These are phyloP conservation scores for Acanthopleura granulata DNA, from an alignment of 2,888 invertebrate genomes.

Conservation along the genomic window DNA sequence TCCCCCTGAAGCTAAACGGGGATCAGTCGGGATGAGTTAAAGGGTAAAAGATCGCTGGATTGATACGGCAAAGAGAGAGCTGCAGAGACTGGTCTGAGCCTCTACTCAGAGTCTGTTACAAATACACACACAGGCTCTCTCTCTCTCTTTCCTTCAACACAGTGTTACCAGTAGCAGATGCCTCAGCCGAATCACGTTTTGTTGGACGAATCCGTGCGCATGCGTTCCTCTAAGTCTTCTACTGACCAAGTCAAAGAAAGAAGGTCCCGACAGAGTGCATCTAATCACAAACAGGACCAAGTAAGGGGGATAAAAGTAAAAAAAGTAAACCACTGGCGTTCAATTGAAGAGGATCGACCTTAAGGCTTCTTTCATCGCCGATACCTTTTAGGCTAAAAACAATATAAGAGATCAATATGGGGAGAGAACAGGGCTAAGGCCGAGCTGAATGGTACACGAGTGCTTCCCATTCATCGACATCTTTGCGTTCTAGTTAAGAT, in stretches of 20 bases:
- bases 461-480: not conserved
- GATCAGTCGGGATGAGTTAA: not conserved
- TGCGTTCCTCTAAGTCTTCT: not conserved
- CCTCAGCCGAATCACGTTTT: not conserved
- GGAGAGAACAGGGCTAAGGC: too few species aligned
- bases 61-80: too few species aligned
- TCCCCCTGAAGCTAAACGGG: not conserved
- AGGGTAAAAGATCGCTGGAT: not conserved
- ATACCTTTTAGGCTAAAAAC: not conserved
- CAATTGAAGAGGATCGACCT: not conserved
- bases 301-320: not conserved
- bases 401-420: slow-evolving; percentile 9
- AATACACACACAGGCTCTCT: not conserved
- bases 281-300: not conserved
- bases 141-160: too few species aligned
- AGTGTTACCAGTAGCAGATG: not conserved
- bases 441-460: not conserved
- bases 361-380: not conserved
- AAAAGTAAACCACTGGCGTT: not conserved
- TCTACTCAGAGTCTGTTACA: not conserved
- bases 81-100: too few species aligned
- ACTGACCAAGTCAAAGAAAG: not conserved
- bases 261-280: not conserved
- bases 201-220: not conserved
- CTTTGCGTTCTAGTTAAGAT: not conserved